A percentile compares a stretch with the other conserved stretches of the same genome.
phyloP scores from a whole-genome alignment of 2,113 vertebrate species.

The Rhombomys opimus region DNA sequence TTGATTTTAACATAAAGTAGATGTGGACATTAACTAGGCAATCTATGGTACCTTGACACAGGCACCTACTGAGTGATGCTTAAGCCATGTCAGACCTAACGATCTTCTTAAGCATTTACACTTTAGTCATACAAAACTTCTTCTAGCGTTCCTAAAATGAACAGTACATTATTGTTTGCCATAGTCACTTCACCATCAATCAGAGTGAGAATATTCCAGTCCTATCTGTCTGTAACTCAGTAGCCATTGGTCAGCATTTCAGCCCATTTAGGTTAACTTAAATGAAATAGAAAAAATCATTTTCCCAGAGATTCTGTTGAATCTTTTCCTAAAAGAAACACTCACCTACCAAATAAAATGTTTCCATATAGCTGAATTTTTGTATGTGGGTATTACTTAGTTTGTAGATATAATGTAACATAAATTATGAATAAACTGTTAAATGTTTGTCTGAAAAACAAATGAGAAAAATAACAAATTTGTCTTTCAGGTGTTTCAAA shows the following conservation, averaged over 20 bases:
- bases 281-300: not conserved
- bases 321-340: not conserved
- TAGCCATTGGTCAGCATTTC: not conserved
- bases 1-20: not conserved
- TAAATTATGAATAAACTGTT: not conserved
- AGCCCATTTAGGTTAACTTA: not conserved
- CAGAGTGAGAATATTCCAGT: accelerated
- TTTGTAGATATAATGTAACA: not conserved
- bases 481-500: not conserved
- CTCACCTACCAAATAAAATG: conserved; percentile 5
- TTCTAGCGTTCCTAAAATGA: not conserved
- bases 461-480: not conserved
- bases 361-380: not conserved
- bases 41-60: too few species aligned
- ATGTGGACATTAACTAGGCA: not conserved
- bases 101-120: not conserved
- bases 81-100: not conserved
- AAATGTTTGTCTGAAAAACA: conserved; percentile 36
- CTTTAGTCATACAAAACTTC: not conserved
- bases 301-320: not conserved
- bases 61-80: not conserved
- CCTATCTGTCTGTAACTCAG: not conserved
- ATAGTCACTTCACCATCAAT: not conserved
- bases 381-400: not conserved
- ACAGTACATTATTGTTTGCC: not conserved